Conservation (phyloP, 1,140 invertebrate genomes). For the Diprion similis region DNA sequence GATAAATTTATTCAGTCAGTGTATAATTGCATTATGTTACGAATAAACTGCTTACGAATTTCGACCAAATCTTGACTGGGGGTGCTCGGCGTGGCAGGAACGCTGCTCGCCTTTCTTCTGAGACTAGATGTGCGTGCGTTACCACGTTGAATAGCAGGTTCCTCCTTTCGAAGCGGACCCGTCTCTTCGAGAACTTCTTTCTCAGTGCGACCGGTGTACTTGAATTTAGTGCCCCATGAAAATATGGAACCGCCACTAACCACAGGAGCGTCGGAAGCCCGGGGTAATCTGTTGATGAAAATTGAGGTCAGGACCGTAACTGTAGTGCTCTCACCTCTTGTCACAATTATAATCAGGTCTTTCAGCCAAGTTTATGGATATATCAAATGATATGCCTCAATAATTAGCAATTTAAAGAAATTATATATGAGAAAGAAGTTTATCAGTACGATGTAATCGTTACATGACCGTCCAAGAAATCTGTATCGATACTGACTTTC, state of each 20-base stretch:
- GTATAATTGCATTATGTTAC: no score
- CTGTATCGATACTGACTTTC: no score
- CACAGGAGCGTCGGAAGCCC: conserved; percentile 85
- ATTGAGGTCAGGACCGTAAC: neutral
- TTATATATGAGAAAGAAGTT: no score
- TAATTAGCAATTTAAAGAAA: no score
- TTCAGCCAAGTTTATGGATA: no score
- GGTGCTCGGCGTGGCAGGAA: conserved; percentile 85
- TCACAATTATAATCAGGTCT: no score
- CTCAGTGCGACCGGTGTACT: conserved; percentile 88
- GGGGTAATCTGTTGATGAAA: conserved; percentile 72
- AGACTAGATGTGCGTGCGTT: conserved; percentile 65
- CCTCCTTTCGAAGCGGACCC: conserved; percentile 64
- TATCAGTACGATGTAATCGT: no score
- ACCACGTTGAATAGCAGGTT: conserved; percentile 65
- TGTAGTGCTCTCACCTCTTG: no score
- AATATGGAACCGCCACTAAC: conserved; percentile 94
- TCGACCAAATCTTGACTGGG: conserved; percentile 66
- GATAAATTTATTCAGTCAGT: no score
- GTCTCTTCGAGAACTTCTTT: conserved; percentile 83
- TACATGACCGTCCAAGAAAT: no score
- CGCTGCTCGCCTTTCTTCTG: conserved; percentile 80
- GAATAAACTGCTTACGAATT: conserved; percentile 51
- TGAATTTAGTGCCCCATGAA: conserved; percentile 93
- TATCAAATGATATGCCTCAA: no score